Evolutionary conservation across 2,888 invertebrate species (phyloP), one percentile per base, ranked within the genome.

Genomic region (Lasius fuliginosus): DNA sequence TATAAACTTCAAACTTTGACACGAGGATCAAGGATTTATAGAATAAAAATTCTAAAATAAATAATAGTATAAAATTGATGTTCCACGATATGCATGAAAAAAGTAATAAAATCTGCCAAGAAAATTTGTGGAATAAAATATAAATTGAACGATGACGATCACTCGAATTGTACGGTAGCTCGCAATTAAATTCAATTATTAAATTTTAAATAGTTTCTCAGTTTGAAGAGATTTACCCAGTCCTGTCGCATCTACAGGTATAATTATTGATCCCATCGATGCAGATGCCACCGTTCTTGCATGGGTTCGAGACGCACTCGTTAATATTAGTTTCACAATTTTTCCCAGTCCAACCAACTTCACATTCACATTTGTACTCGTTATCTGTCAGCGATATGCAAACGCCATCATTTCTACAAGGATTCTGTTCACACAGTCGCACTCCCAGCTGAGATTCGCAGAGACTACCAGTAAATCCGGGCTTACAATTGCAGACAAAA

Each of bases 351-450:
- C 96, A 97, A 3, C 98, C 98, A 92, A 95, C 84, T 23, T 90
- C 86, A 85, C 95, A 96, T 36, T 93, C 90, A 87, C 95, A 96
- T 71, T 93, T 94, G 86, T 95, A 95, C 85, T 96, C 96, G 75
- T 95, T 96, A 64, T 96, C 96, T 1, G 96, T 95, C 53, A 96
- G 95, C 87, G 97, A 97, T 88, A 96, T 95, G 94, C 98, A 98
- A 88, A 96, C 96, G 84, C 97, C 98, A 93, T 97, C 97, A 95
- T 98, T 97, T 87, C 96, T 95, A 93, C 99, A 99, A 1, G 98
- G 98, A 92, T 96, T 96, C 85, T 96, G 96, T 92, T 96, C 96
- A 95, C 98, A 98, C 85, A 96, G 95, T 68, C 97, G 97, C 85
- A 96, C 95, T 76, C 96, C 97, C 73, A 97, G 96, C 93, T 97